Percentiles rank a stretch among this genome's conserved stretches.
These are phyloP conservation scores for Hylaea fasciaria DNA, from an alignment of 2,888 invertebrate genomes.

Conservation along the genomic window DNA sequence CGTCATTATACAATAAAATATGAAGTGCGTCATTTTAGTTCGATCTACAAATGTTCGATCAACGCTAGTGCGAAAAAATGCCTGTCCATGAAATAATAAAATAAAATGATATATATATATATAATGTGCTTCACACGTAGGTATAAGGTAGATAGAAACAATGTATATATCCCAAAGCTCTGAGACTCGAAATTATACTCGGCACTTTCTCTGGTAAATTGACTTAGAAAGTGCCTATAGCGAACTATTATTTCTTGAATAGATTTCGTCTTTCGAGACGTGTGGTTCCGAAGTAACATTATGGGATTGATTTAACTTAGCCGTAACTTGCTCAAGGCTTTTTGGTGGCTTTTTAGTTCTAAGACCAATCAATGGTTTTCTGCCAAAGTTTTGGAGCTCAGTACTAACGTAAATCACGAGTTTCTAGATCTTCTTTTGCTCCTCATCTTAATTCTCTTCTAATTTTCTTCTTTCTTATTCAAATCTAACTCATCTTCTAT, in stretches of 20 bases:
- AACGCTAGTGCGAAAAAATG: too few relatives aligned
- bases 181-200: conserved; percentile 25
- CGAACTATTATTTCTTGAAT: conserved; percentile 1
- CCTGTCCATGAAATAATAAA: too few relatives aligned
- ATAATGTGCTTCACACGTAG: too few relatives aligned
- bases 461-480: too few relatives aligned
- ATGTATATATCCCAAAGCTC: conserved; percentile 22
- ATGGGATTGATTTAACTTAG: conserved; percentile 12
- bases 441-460: too few relatives aligned
- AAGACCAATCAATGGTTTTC: not conserved
- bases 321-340: conserved; percentile 6
- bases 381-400: not conserved
- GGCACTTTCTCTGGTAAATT: conserved; percentile 29
- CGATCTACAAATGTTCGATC: too few relatives aligned
- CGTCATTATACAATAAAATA: too few relatives aligned
- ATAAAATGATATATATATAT: too few relatives aligned
- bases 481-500: too few relatives aligned
- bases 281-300: conserved; percentile 30
- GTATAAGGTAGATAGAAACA: not conserved
- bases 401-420: too few relatives aligned
- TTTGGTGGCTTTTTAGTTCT: conserved; percentile 25
- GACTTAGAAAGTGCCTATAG: conserved; percentile 31
- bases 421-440: too few relatives aligned
- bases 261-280: conserved; percentile 20
- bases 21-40: too few relatives aligned